Base-by-base conservation (phyloP, 2,888 invertebrate genomes). In the Eueremaeus valkanovi region DNA sequence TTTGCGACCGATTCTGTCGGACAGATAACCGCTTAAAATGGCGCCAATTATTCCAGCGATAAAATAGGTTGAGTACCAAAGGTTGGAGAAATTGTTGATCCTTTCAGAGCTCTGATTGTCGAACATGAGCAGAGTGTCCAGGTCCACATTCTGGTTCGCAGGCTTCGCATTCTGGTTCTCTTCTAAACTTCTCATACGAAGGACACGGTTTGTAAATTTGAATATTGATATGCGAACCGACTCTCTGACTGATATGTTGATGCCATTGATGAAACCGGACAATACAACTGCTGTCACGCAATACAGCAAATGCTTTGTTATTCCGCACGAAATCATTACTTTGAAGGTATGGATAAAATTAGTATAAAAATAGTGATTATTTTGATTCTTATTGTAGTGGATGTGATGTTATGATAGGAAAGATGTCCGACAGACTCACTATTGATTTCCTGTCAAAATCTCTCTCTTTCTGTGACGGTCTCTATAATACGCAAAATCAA, bases 21-120 rank as follows among this genome's bases (percentile, higher is more conserved):
- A 85, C 49, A 86, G 83, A 76, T 84, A 81, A 0, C 92, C 92
- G 0, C 90, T 90, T 68, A 89, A 80, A 1, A 89, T 84, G 0
- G 92, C 93, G 0, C 93, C 93, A 58, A 93, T 86, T 91, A 93
- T 92, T 0, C 93, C 93, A 0, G 93, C 93, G 24, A 90, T 85
- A 0, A 93, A 88, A 89, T 90, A 92, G 27, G 92, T 86, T 24
- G 40, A 36, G 9, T 1, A 11, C 42, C 40, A 45, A 21, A 21
- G 11, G 16, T 9, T 6, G 1, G 18, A 3, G 45, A 70, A 70
- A 3, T 70, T 45, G 11, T 27, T 16, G 1, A 45, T 6, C 16
- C 16, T 24, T 27, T 70, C 70, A 33, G 31, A 11, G 36, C 13
- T 21, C 11, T 66, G 63, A 66, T 66, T 33, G 31, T 61, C 61